phyloP scores from a whole-genome alignment of 1,140 invertebrate species.

The Rhopalosiphum padi region DNA sequence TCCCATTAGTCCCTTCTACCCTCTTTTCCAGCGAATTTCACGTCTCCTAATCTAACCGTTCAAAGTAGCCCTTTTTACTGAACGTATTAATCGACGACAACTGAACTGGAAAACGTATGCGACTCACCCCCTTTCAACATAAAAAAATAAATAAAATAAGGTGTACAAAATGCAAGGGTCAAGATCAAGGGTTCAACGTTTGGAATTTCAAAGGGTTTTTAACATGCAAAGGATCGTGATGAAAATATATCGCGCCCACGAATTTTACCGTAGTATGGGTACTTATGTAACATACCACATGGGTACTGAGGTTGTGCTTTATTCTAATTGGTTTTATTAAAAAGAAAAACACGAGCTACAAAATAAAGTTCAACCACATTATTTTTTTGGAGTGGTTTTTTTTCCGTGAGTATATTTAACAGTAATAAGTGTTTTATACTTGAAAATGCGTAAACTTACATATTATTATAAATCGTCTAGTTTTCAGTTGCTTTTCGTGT shows the following conservation, averaged over 20 bases:
- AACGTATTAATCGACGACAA: conserved; percentile 29
- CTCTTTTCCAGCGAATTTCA: not conserved
- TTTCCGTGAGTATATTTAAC: not conserved
- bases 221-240: conserved; percentile 43
- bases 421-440: not conserved
- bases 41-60: not conserved
- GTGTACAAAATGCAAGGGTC: not conserved
- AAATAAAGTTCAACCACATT: not conserved
- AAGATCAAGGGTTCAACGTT: conserved; percentile 23
- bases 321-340: conserved; percentile 32
- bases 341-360: not conserved
- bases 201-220: conserved; percentile 36
- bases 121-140: not conserved
- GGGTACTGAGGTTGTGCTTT: not conserved
- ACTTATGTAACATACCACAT: conserved; percentile 20
- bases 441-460: not conserved
- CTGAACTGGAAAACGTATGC: conserved; percentile 41
- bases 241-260: not conserved
- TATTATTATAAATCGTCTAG: not conserved
- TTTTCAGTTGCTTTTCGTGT: not conserved
- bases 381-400: not conserved
- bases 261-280: not conserved
- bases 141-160: conserved; percentile 27
- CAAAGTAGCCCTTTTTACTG: conserved; percentile 36
- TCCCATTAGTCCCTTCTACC: not conserved